phyloP scores from a whole-genome alignment of 2,113 vertebrate genomes.

The Aegypius monachus region DNA sequence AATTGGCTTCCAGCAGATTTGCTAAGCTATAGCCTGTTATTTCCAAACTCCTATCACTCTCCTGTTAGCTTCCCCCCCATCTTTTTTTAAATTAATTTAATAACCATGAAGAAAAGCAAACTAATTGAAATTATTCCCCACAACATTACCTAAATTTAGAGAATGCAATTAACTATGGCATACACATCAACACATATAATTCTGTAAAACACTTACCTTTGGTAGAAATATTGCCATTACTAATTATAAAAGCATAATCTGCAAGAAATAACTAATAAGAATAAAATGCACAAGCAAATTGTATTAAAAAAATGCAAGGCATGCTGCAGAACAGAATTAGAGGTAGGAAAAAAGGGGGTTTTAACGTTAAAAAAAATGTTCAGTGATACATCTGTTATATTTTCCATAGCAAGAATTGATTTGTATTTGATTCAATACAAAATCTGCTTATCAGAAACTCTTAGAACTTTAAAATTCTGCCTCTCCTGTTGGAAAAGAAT shows the following conservation, averaged over 20 bases:
- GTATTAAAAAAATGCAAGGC: background rate
- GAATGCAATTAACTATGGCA: conserved; percentile 33
- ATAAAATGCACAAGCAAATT: background rate
- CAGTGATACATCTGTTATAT: background rate
- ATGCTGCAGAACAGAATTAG: background rate
- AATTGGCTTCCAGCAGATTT: background rate
- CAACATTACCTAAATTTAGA: conserved; percentile 38
- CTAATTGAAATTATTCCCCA: conserved; percentile 24
- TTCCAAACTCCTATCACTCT: background rate
- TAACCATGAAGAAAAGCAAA: background rate
- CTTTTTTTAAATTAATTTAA: background rate
- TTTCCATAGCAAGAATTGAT: background rate
- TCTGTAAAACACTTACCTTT: background rate
- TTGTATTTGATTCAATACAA: background rate
- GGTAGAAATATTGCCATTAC: conserved; percentile 6
- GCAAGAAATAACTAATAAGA: conserved; percentile 10
- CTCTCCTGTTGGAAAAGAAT: background rate
- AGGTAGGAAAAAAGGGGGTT: background rate
- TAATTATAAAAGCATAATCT: conserved; percentile 28
- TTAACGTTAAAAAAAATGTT: background rate
- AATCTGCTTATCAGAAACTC: background rate
- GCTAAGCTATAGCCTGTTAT: background rate
- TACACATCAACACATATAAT: background rate
- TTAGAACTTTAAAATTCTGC: background rate
- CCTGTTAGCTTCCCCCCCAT: rapidly evolving